Evolutionary conservation across 1,140 invertebrate genomes (phyloP).

Genomic region (Drosophila mayri): DNA sequence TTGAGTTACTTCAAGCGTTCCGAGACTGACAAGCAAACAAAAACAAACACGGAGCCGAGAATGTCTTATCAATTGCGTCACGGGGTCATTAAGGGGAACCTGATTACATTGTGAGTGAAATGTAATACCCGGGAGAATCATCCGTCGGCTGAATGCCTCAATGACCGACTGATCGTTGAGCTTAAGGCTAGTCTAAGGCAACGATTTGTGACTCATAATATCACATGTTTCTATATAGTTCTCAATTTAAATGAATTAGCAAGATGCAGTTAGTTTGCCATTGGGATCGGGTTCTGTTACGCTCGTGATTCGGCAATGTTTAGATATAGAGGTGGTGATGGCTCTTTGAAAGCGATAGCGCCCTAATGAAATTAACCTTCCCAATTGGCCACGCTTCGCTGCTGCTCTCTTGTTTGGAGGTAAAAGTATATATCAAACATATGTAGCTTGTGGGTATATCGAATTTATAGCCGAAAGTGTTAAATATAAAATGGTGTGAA

Average conservation of each 20-base stretch:
- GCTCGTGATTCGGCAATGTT: conserved; percentile 50
- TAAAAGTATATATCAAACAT: background rate
- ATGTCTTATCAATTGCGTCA: conserved; percentile 71
- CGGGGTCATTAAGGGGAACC: conserved; percentile 18
- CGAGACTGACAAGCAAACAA: conserved; percentile 27
- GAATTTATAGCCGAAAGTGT: conserved; percentile 36
- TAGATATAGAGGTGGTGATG: conserved; percentile 4
- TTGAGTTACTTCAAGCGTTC: conserved; percentile 40
- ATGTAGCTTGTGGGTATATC: conserved; percentile 12
- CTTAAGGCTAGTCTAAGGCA: conserved; percentile 20
- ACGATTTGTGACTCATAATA: conserved; percentile 56
- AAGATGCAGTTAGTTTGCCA: conserved; percentile 46
- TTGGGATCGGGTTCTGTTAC: conserved; percentile 34
- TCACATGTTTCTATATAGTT: conserved; percentile 55
- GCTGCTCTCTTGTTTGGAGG: conserved; percentile 47
- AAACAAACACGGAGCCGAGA: conserved; percentile 17
- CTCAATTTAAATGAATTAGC: conserved; percentile 69
- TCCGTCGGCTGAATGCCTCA: conserved; percentile 22
- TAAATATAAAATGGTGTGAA: conserved; percentile 13
- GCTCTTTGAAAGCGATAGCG: conserved; percentile 49
- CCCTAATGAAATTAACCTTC: conserved; percentile 57
- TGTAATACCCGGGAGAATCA: conserved; percentile 43
- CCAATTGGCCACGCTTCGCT: conserved; percentile 63
- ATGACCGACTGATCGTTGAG: conserved; percentile 40
- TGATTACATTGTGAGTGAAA: conserved; percentile 32